Base-by-base conservation (phyloP, 53 echinoderm and acorn worm genomes). In the Apostichopus leukothele region DNA sequence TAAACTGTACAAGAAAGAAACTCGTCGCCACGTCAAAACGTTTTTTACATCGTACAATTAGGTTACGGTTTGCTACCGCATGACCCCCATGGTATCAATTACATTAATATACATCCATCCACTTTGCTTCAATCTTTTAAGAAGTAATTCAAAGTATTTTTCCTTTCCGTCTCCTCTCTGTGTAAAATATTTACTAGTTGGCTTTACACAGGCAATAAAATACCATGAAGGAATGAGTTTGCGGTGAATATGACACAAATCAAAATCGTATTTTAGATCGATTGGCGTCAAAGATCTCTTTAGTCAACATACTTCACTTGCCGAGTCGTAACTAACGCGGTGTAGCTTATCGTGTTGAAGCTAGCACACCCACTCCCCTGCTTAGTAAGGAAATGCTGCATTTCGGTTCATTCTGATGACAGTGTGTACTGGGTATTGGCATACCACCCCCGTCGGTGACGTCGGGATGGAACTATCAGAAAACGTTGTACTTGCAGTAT, bases 121-220 rank as follows among this genome's bases (percentile, higher is more conserved):
- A 71, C 71, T 71, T 71, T 18, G 6, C 13, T 71, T 71, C 71
- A 18, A 6, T n/a, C 71, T 39, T 39, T 0, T 39, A 6, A 71
- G 13, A 18, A n/a, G 13, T 16, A 71, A 71, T 71, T 19, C 71
- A 71, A 71, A 71, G 18, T 71, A 71, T 71, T 71, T 71, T 39
- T 39, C 39, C 3, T 39, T 39, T 19, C 71, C 71, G 20, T 14
- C 68, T 18, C 18, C 18, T 71, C 71, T 19, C 71, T 71, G 71
- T 71, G 20, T 71, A 71, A 71, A 71, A 18, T 71, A 71, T 71
- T 71, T 71, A 71, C 71, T 71, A 71, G 71, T 71, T 71, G 71
- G 13, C 71, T 71, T 71, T 71, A 71, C 71, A 16, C 13, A 19
- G 71, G 71, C 18, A 19, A 71, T 71, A 71, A 71, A 71, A 71